A percentile compares a stretch with the other conserved stretches of the same genome.
Conservation (phyloP, 2,888 invertebrate species). For the Pammene aurita region DNA sequence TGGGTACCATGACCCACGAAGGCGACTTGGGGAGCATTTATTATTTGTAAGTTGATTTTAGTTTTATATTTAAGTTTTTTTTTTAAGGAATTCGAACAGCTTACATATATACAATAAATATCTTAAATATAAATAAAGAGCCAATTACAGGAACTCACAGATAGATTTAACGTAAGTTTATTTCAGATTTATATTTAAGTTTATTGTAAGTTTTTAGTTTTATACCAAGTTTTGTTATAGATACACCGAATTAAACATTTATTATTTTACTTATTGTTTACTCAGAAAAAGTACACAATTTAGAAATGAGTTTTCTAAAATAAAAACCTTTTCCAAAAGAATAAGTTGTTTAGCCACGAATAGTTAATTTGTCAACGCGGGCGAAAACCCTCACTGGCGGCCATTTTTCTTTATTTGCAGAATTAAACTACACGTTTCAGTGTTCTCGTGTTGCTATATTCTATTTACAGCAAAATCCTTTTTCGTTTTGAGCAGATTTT, state of each 20-base stretch:
- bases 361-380: conserved; percentile 29
- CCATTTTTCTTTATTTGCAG: conserved; percentile 34
- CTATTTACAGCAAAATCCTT: conserved; percentile 21
- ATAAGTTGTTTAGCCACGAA: conserved; percentile 19
- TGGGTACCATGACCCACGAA: too few species aligned
- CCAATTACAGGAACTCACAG: too few species aligned
- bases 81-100: too few species aligned
- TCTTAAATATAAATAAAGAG: too few species aligned
- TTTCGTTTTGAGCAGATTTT: conserved; percentile 8
- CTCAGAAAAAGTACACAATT: neutral
- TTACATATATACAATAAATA: too few species aligned
- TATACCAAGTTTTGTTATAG: too few species aligned
- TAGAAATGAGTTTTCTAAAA: neutral
- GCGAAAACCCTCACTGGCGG: conserved; percentile 16
- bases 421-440: conserved; percentile 29
- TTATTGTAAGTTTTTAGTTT: too few species aligned
- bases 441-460: conserved; percentile 13
- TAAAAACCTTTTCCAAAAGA: conserved; percentile 37
- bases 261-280: too few species aligned
- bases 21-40: too few species aligned
- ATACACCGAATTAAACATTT: too few species aligned
- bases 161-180: neutral
- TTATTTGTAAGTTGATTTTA: too few species aligned
- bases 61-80: too few species aligned
- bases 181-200: neutral